Percentiles rank a stretch among this genome's conserved stretches.
Evolutionary conservation across 2,113 vertebrate species (phyloP).

Genomic region (Anthoscopus minutus): DNA sequence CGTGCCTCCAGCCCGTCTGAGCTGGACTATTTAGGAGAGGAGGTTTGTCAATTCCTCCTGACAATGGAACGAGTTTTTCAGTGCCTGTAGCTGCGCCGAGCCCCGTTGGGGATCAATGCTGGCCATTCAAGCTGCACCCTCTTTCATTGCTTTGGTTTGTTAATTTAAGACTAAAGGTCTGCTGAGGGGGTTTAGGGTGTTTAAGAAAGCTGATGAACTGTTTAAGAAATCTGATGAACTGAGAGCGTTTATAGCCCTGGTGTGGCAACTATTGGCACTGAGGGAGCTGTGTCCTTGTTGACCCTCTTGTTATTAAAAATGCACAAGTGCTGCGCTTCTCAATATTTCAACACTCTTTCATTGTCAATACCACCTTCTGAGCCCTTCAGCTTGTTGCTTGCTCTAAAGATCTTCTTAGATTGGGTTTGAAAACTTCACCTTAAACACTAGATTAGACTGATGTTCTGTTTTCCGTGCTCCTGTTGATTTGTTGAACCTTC

Average conservation of each 20-base stretch:
- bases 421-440: conserved; percentile 87
- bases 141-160: conserved; percentile 84
- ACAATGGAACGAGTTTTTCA: conserved; percentile 82
- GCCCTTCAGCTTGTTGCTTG: conserved; percentile 82
- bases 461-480: conserved; percentile 89
- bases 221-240: conserved; percentile 84
- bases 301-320: conserved; percentile 87
- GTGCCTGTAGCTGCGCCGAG: conserved; percentile 75
- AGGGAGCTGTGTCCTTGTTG: conserved; percentile 83
- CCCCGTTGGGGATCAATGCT: conserved; percentile 83
- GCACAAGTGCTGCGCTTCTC: conserved; percentile 79
- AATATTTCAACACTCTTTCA: conserved; percentile 81
- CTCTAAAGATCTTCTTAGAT: conserved; percentile 86
- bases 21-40: conserved; percentile 80
- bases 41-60: conserved; percentile 82
- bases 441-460: conserved; percentile 89
- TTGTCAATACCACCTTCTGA: conserved; percentile 85
- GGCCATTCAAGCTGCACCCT: conserved; percentile 81
- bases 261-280: conserved; percentile 79
- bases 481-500: conserved; percentile 91
- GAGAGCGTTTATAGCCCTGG: conserved; percentile 79
- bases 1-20: conserved; percentile 77
- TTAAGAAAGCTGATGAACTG: conserved; percentile 81
- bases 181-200: conserved; percentile 77
- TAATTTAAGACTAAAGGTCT: conserved; percentile 87